Percentiles rank a stretch among this genome's conserved stretches.
phyloP scores from a whole-genome alignment of 2,797 vertebrate genomes.

The Paramormyrops hopkinsi region DNA sequence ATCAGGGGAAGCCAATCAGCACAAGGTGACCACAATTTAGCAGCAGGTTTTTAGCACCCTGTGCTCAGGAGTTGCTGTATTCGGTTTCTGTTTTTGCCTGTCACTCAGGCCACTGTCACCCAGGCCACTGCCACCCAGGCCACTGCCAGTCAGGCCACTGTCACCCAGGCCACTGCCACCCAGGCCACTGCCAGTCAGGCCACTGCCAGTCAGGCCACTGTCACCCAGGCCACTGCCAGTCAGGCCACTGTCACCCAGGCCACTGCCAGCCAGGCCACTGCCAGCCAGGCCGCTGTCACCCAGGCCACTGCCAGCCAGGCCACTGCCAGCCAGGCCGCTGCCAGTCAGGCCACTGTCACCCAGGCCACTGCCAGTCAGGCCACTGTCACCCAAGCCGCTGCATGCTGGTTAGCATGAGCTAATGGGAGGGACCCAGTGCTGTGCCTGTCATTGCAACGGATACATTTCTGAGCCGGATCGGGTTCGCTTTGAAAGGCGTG shows the following conservation, averaged over 20 bases:
- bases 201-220: too few species aligned
- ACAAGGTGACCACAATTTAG: background rate
- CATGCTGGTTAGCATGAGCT: background rate
- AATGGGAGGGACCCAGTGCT: background rate
- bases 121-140: too few species aligned
- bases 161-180: too few species aligned
- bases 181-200: too few species aligned
- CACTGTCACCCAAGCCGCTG: background rate
- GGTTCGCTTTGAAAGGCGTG: slow-evolving; percentile 9
- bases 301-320: background rate
- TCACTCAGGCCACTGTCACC: background rate
- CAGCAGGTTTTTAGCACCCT: background rate
- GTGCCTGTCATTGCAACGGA: background rate
- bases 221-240: too few species aligned
- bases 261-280: too few species aligned
- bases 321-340: background rate
- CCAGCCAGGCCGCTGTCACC: too few species aligned
- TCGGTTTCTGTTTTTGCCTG: background rate
- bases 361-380: too few species aligned
- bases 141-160: too few species aligned
- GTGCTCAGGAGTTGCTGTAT: background rate
- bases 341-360: too few species aligned
- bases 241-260: too few species aligned
- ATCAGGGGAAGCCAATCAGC: background rate
- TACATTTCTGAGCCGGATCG: background rate